A percentile compares a stretch with the other conserved stretches of the same genome.
Conservation (phyloP, 2,113 vertebrate species). For the Dasyprocta punctata region DNA sequence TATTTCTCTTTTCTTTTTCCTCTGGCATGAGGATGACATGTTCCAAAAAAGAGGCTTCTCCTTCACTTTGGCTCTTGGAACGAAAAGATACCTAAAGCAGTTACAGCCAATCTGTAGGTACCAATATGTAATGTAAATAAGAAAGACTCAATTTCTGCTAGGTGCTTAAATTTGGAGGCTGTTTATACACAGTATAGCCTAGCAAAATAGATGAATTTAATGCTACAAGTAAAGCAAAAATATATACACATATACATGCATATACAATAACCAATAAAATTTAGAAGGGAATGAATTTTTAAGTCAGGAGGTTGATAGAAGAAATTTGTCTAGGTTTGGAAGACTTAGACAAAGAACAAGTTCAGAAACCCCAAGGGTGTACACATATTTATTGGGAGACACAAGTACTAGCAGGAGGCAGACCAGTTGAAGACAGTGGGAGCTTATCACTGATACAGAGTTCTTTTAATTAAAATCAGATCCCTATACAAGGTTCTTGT, state of each 20-base stretch:
- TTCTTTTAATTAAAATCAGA: constrained; percentile 74
- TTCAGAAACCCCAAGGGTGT: background rate
- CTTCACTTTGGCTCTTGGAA: background rate
- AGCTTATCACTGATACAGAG: constrained; percentile 43
- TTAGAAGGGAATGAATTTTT: background rate
- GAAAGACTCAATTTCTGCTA: background rate
- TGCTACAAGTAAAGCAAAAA: background rate
- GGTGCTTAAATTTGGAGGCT: background rate
- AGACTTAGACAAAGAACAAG: background rate
- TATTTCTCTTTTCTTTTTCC: background rate
- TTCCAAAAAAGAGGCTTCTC: background rate
- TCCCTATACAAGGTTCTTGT: constrained; percentile 57
- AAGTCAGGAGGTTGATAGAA: background rate
- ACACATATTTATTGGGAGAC: background rate
- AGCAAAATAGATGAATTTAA: background rate
- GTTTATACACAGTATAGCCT: background rate
- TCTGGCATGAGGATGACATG: background rate
- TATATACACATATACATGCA: background rate
- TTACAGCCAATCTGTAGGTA: background rate
- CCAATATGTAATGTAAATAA: background rate
- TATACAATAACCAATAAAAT: background rate
- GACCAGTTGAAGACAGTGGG: background rate
- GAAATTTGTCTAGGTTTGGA: background rate
- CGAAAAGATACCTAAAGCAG: background rate
- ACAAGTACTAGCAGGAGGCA: background rate